These are phyloP conservation scores for Donacobius atricapilla DNA, from an alignment of 2,113 vertebrate species.

Conservation along the genomic window DNA sequence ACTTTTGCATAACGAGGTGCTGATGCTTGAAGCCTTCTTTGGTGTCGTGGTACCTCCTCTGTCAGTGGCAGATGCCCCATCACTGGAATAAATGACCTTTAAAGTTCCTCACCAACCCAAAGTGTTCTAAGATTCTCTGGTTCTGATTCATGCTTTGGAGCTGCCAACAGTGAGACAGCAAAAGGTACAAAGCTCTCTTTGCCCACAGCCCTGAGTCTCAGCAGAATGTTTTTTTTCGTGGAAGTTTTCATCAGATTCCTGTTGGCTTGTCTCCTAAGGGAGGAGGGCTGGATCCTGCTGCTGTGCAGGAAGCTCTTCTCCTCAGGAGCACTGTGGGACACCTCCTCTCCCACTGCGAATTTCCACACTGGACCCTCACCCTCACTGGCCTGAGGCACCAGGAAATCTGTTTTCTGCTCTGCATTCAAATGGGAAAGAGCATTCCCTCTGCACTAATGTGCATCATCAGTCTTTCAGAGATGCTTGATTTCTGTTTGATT, in stretches of 20 bases:
- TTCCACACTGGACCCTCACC: background rate
- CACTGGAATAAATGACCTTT: background rate
- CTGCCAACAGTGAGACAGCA: background rate
- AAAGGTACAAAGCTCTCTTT: background rate
- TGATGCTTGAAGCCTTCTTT: background rate
- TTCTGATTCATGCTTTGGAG: background rate
- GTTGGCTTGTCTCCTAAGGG: fast-evolving
- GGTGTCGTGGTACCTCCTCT: background rate
- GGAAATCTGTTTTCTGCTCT: background rate
- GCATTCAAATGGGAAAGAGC: background rate
- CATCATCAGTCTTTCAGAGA: slow-evolving; percentile 33
- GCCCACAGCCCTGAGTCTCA: background rate
- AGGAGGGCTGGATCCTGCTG: background rate
- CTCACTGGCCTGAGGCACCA: background rate
- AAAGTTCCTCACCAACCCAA: background rate
- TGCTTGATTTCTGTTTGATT: slow-evolving; percentile 58
- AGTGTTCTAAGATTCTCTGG: background rate
- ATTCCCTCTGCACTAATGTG: background rate
- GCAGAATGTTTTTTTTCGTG: fast-evolving
- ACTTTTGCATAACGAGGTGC: background rate
- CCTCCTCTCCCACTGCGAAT: background rate
- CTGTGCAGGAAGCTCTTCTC: fast-evolving
- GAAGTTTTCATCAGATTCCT: background rate
- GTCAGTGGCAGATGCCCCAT: fast-evolving
- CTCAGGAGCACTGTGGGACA: fast-evolving